phyloP scores from a whole-genome alignment of 1,140 invertebrate species.

The Bombus huntii region DNA sequence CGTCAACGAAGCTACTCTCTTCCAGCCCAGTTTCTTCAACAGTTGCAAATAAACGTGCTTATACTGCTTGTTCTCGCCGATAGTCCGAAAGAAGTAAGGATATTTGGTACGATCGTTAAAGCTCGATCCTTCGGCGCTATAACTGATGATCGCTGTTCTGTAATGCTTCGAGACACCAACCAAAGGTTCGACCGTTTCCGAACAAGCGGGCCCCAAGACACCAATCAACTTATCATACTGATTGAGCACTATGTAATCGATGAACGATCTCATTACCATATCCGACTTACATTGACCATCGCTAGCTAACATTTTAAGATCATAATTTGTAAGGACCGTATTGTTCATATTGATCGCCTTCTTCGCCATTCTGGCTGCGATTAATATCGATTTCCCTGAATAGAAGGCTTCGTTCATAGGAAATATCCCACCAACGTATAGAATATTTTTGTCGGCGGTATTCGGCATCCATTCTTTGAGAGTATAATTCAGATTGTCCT shows the following conservation, averaged over 20 bases:
- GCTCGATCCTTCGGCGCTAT: slow-evolving; percentile 90
- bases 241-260: slow-evolving; percentile 86
- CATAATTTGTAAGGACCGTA: slow-evolving; percentile 85
- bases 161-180: slow-evolving; percentile 91
- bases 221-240: slow-evolving; percentile 85
- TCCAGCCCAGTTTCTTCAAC: slow-evolving; percentile 87
- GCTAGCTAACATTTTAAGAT: slow-evolving; percentile 84
- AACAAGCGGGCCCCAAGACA: slow-evolving; percentile 92
- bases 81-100: slow-evolving; percentile 93
- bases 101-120: slow-evolving; percentile 88
- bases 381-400: slow-evolving; percentile 85
- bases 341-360: slow-evolving; percentile 86
- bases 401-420: slow-evolving; percentile 85
- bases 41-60: slow-evolving; percentile 87
- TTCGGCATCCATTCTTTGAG: slow-evolving; percentile 84
- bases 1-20: slow-evolving; percentile 88
- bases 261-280: slow-evolving; percentile 90
- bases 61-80: slow-evolving; percentile 91
- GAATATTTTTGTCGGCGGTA: slow-evolving; percentile 81
- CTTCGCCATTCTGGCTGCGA: slow-evolving; percentile 87
- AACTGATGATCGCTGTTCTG: slow-evolving; percentile 90
- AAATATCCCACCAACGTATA: slow-evolving; percentile 90
- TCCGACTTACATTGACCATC: slow-evolving; percentile 90
- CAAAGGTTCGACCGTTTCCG: slow-evolving; percentile 92
- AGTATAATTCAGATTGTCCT: slow-evolving; percentile 80